A percentile compares a stretch with the other conserved stretches of the same genome.
Conservation (phyloP, 2,113 vertebrate species). For the Zosterops lateralis region DNA sequence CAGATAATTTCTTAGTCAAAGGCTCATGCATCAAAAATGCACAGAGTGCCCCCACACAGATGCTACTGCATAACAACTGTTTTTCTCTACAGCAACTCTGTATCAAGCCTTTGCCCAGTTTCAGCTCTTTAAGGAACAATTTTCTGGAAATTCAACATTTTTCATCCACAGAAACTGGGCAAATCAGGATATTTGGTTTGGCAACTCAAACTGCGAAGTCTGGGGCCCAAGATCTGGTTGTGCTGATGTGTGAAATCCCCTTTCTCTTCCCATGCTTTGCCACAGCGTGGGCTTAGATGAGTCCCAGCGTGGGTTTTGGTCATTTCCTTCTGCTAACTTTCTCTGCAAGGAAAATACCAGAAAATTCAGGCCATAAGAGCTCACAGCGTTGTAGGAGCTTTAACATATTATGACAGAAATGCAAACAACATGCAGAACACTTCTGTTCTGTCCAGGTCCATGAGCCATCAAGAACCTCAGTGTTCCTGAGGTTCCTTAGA, state of each 20-base stretch:
- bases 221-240: neutral
- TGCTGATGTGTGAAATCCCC: neutral
- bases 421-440: neutral
- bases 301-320: neutral
- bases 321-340: neutral
- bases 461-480: neutral
- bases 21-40: neutral
- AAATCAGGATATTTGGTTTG: neutral
- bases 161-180: neutral
- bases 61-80: neutral
- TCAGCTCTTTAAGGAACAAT: neutral
- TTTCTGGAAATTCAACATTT: neutral
- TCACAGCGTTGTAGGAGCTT: neutral
- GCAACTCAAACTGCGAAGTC: neutral
- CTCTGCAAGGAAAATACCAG: neutral
- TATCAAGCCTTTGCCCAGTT: neutral
- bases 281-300: fast-evolving
- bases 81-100: neutral
- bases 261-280: neutral
- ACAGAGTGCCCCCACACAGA: neutral
- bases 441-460: neutral
- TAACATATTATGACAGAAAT: neutral
- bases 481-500: neutral
- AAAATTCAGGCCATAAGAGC: neutral
- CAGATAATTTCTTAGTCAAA: neutral